Base-by-base conservation (phyloP, 2,888 invertebrate species). In the Bombylius discolor region DNA sequence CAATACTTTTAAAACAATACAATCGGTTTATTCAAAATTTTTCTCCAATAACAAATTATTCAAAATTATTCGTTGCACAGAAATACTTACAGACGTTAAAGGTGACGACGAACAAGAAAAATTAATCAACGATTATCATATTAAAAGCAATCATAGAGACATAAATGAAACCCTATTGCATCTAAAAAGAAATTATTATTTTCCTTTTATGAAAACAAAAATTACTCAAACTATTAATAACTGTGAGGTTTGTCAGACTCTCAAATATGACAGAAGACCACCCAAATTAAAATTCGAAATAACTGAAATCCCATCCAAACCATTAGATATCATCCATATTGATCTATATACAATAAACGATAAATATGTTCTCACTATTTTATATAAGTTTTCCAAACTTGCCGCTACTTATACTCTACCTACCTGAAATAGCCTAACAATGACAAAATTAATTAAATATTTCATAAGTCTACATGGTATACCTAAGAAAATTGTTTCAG, bases 231-330 rank as follows among this genome's bases (percentile, higher is more conserved):
- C 49, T 49, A 49, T 59, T 4, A 57, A 55, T 49, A 51, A 52
- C 12, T 57, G 57, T 34, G 47, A 55, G 4, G 47, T 34, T 13
- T 56, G 58, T 12, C 51, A 58, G 13, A 56, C 52, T 0, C n/a
- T 60, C 5, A 62, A 60, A 54, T 59, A 61, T 47, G 57, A 61
- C 44, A 53, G 61, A 56, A 54, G 60, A 23, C 56, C 61, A 33
- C 58, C 55, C 13, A 61, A 60, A 53, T 31, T 51, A 9, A 55
- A 58, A 51, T 61, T 57, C 47, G 54, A 57, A 55, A 55, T 56
- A 47, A 52, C 61, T 23, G 61, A 60, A 59, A 60, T 33, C 12
- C 62, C 62, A 12, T 12, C 11, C 6, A 60, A 59, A 59, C 58
- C 59, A 1, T 46, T 61, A 8, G 58, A 62, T 9, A 60, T 59